Evolutionary conservation across 2,113 vertebrate genomes (phyloP), one percentile per base, ranked within the genome.

Genomic region (Calypte anna): DNA sequence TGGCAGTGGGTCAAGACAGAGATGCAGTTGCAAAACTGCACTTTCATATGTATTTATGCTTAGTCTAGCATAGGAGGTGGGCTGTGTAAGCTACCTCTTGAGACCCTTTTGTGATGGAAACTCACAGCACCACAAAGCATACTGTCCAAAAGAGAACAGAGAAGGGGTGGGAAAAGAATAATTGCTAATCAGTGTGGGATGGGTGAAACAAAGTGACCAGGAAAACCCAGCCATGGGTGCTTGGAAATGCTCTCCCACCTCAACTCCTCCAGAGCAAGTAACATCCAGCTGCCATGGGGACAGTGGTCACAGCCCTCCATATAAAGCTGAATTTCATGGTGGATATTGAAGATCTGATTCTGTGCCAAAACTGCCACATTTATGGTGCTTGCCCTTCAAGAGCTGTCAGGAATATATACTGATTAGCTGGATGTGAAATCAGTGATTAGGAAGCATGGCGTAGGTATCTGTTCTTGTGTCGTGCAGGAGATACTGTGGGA

Each of bases 1-100:
- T 76, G 81, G 57, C 58, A 80, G 63, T 31, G 70, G 88, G 88
- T 87, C 48, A 93, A 75, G 36, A 53, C 51, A 79, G 70, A 75
- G 53, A 70, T 27, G 28, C 31, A 74, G 14, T 31, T 69, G 82
- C 55, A 38, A 66, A 81, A 23, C 51, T 74, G 51, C 40, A 20
- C 61, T 90, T 63, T 48, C 36, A 9, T 54, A 30, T 23, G 2
- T 61, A 50, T 88, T 78, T 7, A 63, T 40, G 43, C 44, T 58
- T 76, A 18, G 84, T n/a, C 30, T 87, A 28, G 23, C 40, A 74
- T 14, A 69, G 82, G 82, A 66, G 61, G 28, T 24, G 30, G 55
- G 54, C 16, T 44, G 8, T 25, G 13, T 28, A 86, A 91, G 75
- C 8, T 19, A 36, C 72, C 27, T 24, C 11, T 58, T 67, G 72